Percentiles rank a stretch among this genome's conserved stretches.
Evolutionary conservation across 2,888 invertebrate genomes (phyloP).

Genomic region (Sturmia bella): DNA sequence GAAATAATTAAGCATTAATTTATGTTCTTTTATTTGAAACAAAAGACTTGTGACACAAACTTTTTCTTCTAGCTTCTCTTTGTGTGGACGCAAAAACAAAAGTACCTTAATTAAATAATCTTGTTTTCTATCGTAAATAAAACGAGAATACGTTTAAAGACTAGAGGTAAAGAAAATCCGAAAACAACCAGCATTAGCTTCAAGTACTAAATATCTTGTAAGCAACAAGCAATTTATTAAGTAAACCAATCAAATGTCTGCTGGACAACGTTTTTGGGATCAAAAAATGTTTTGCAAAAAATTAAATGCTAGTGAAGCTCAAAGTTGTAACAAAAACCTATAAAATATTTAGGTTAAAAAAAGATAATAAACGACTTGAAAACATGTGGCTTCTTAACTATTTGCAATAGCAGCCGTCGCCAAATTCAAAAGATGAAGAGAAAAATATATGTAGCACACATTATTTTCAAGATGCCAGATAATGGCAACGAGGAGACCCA

Average conservation of each 20-base stretch:
- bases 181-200: background rate
- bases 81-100: constrained; percentile 4
- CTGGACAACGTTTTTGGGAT: constrained; percentile 32
- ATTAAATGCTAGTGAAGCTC: background rate
- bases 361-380: constrained; percentile 45
- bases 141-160: constrained; percentile 3
- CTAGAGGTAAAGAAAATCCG: background rate
- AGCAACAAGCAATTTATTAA: constrained; percentile 16
- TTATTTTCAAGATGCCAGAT: constrained; percentile 61
- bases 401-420: constrained; percentile 20
- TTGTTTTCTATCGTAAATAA: background rate
- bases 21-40: background rate
- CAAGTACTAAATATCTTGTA: constrained; percentile 21
- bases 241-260: constrained; percentile 38
- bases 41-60: constrained; percentile 42
- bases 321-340: constrained; percentile 55
- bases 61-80: background rate
- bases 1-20: no score
- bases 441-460: constrained; percentile 45
- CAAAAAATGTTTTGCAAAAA: constrained; percentile 50
- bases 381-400: constrained; percentile 63
- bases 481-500: constrained; percentile 21
- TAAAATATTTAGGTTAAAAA: constrained; percentile 47
- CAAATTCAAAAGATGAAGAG: constrained; percentile 35
- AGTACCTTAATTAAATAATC: constrained; percentile 23